A percentile compares a stretch with the other conserved stretches of the same genome.
Evolutionary conservation across 2,888 invertebrate genomes (phyloP).

Genomic region (Drosophila infuscata): DNA sequence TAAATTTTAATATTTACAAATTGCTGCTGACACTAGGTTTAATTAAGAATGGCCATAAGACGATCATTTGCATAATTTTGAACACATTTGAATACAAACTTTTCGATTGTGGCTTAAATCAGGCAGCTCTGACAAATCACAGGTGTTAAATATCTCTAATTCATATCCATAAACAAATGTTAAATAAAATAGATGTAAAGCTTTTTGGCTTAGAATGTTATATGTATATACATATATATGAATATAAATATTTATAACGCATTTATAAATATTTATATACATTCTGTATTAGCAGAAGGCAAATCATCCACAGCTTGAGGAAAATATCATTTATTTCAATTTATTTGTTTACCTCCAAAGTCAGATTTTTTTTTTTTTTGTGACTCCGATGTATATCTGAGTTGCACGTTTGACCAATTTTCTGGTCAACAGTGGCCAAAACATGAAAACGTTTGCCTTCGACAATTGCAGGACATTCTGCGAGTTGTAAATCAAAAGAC

Average conservation of each 20-base stretch:
- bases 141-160: neutral
- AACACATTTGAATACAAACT: neutral
- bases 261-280: neutral
- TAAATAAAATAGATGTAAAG: neutral
- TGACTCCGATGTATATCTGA: slow-evolving; percentile 3
- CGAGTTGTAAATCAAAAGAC: slow-evolving; percentile 46
- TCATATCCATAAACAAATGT: neutral
- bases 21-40: neutral
- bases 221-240: neutral
- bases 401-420: slow-evolving; percentile 28
- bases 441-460: slow-evolving; percentile 13
- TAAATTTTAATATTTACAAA: neutral
- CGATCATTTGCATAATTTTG: slow-evolving; percentile 10
- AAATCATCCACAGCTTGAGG: neutral
- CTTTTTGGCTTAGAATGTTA: neutral
- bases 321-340: neutral
- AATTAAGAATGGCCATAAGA: neutral
- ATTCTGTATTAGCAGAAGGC: slow-evolving; percentile 5
- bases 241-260: neutral
- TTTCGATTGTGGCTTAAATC: neutral
- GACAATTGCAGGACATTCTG: slow-evolving; percentile 39
- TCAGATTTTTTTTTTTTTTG: neutral
- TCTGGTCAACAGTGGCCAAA: slow-evolving; percentile 8
- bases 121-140: neutral
- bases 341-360: neutral